Evolutionary conservation across 2,797 vertebrate genomes (phyloP), one percentile per base, ranked within the genome.

Genomic region (Paratrypauchen microcephalus): DNA sequence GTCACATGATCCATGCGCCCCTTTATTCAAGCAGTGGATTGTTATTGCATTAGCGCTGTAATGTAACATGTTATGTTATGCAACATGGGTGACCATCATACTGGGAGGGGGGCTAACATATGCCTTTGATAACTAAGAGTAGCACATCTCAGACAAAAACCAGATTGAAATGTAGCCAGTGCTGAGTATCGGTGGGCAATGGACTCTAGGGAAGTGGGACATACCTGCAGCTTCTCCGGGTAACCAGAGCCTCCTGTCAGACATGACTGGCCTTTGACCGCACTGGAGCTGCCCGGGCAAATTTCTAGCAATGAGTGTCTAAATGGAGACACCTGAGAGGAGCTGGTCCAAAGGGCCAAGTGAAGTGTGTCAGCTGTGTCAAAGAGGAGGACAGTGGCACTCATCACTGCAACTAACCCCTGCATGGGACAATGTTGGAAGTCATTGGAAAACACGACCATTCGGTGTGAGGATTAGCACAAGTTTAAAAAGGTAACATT

Each of bases 131-230:
- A 56, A 21, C 39, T 1, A 50, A 28, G 15, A 36, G 5, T 59
- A 15, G 2, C 9, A 57, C 52, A 68, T 60, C 36, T 16, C 2
- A 2, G 56, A 48, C 32, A 65, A 61, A 21, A 28, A 67, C 56
- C 65, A 62, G 28, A 12, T 70, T 74, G 80, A 65, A 41, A 61
- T 74, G 81, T 73, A 65, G 56, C 70, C 61, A 68, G 4, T 21
- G 28, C 36, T 36, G 68, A 56, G 65, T 39, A 62, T 64, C 77
- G 56, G 65, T 65, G 62, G 66, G 36, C 68, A 47, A 12, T 71
- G 65, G 75, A 83, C 66, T 86, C 76, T 85, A 63, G 88, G 82
- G 83, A 83, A 90, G 83, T 83, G 68, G 89, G 88, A 71, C 87
- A 87, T 66, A 26, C 70, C 58, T 45, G 65, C 61, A 50, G 63